Evolutionary conservation across 2,113 vertebrate species (phyloP), one percentile per base, ranked within the genome.

Genomic region (Megaceryle torquata): DNA sequence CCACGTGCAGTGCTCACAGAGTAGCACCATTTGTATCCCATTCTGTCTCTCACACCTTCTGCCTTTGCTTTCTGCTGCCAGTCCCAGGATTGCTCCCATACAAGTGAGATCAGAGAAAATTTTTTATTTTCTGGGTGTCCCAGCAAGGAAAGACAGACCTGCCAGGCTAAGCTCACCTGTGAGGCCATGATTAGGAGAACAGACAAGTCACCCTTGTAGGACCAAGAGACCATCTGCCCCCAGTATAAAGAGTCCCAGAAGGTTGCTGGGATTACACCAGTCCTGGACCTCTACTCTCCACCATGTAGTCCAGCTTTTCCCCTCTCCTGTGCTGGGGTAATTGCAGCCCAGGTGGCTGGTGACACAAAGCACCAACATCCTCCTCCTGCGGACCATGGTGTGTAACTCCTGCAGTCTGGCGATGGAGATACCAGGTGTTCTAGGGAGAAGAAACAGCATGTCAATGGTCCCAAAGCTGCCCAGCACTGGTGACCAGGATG

Each of bases 1-100:
- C 44, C 37, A 41, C 26, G 3, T 1, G 1, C 9, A 9, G 33
- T 81, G 41, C 10, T 56, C 25, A 22, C 1, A 1, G 29, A 24
- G 17, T 25, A 24, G 22, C 0, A 0, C 12, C 35, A 11, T 61
- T 67, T 56, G 31, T 11, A 29, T 21, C 56, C 51, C 10, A 1
- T 50, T 39, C 7, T 44, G 21, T 53, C 10, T 60, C 35, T 61
- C 8, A 1, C 18, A 18, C 26, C 4, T 15, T 68, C 77, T 81
- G 50, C 71, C 64, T 48, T 57, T 81, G 35, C 17, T 69, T 10
- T n/a, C 41, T 74, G n/a, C 77, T 93, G 68, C 48, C 80, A 80
- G 44, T 26, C 63, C 26, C 76, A 57, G 63, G 43, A 28, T 46
- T 56, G 61, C 35, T 90, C 17, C 48, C 35, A 4, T 5, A 22